A percentile compares a stretch with the other conserved stretches of the same genome.
Evolutionary conservation across 2,113 vertebrate genomes (phyloP).

Genomic region (Scalopus aquaticus): DNA sequence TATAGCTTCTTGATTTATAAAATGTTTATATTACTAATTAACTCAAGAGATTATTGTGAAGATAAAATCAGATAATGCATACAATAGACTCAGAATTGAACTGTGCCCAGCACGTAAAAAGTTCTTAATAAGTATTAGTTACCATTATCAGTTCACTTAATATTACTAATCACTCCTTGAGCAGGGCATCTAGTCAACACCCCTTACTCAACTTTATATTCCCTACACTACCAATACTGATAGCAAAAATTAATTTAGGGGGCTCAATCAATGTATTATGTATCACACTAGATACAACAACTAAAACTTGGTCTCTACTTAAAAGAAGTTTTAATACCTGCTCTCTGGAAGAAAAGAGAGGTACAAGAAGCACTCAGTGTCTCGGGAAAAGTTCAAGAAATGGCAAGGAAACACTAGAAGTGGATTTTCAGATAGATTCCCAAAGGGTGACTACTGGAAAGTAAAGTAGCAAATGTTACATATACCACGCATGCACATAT

Average conservation of each 20-base stretch:
- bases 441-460: not conserved
- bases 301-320: not conserved
- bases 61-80: conserved; percentile 15
- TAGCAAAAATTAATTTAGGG: not conserved
- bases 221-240: not conserved
- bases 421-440: not conserved
- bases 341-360: conserved; percentile 45
- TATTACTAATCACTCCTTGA: not conserved
- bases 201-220: not conserved
- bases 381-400: conserved; percentile 10
- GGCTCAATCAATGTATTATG: not conserved
- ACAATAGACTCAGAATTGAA: not conserved
- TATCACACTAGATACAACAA: not conserved
- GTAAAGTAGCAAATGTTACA: not conserved
- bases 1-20: not conserved
- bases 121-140: conserved; percentile 9
- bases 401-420: not conserved
- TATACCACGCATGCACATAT: not conserved
- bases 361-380: not conserved
- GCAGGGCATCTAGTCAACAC: not conserved
- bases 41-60: not conserved
- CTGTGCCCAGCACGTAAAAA: not conserved
- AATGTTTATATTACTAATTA: not conserved
- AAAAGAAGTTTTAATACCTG: not conserved
- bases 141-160: not conserved